Base-by-base conservation (phyloP, 2,797 vertebrate species). In the Sebastes flavidus region DNA sequence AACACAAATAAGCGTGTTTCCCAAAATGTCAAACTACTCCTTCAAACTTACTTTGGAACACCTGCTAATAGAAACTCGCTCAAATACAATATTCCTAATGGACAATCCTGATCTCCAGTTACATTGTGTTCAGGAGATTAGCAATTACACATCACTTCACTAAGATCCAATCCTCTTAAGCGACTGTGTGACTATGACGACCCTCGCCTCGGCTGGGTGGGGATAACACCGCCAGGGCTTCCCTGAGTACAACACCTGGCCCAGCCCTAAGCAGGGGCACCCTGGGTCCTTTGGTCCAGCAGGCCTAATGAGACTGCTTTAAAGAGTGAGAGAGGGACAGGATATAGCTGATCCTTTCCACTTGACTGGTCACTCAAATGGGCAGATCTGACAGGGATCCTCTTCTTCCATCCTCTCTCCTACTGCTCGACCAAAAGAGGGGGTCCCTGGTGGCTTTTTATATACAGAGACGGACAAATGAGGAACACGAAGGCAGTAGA, bases 381-480 rank as follows among this genome's bases (percentile, higher is more conserved):
- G 77, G 76, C 80, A 82, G 84, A 86, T 87, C 83, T 70, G 91
- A 90, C 89, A 90, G 85, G 32, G 34, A 90, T 87, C 85, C 63
- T 84, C 74, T 77, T 76, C 60, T 18, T 86, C 55, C 25, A 63
- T 78, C 66, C 76, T 54, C 34, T 81, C 65, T 83, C 49, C 63
- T 67, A 29, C 36, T 32, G 77, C 69, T 79, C n/a, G 49, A 34
- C 71, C 55, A 54, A 82, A 62, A 52, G 65, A 46, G 20, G 18
- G 46, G 60, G 61, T 88, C 87, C 75, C 85, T 72, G n/a, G 61
- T 80, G 84, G 42, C 72, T 79, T 73, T 78, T 55, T 72, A 16
- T 58, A n/a, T 8, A 58, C 22, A 72, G 73, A 84, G 25, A 73
- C 7, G 7, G 62, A 74, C 58, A 88, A 82, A 78, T 70, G 30